Percentiles rank a stretch among this genome's conserved stretches.
These are phyloP conservation scores for Magallana gigas DNA, from an alignment of 1,140 invertebrate species.

Conservation along the genomic window DNA sequence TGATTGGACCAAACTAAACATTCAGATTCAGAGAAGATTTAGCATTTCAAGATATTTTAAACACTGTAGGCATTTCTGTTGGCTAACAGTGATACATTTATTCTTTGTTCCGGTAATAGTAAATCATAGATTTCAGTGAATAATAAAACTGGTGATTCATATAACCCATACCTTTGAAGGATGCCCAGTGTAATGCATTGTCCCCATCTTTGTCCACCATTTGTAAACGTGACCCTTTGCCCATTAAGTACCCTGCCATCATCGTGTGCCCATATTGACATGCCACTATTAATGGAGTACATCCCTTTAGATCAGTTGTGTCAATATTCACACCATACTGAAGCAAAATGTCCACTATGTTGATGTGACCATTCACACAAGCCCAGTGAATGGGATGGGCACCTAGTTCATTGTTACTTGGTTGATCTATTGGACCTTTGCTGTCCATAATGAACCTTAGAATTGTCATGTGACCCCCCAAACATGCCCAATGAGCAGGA, in stretches of 20 bases:
- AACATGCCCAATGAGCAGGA: constrained; percentile 93
- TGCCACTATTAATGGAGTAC: constrained; percentile 93
- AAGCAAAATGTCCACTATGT: constrained; percentile 88
- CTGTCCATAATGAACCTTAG: constrained; percentile 87
- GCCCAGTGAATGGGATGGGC: constrained; percentile 96
- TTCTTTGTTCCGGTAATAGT: too few species aligned
- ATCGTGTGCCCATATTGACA: constrained; percentile 95
- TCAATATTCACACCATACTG: constrained; percentile 92
- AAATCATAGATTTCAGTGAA: too few species aligned
- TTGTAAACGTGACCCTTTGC: constrained; percentile 90
- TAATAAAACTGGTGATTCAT: too few species aligned
- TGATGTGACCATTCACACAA: constrained; percentile 90
- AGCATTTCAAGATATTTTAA: too few species aligned
- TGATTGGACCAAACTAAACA: too few species aligned
- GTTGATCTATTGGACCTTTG: constrained; percentile 89
- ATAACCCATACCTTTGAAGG: constrained; percentile 86
- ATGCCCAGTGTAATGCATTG: constrained; percentile 94
- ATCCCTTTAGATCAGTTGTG: constrained; percentile 92
- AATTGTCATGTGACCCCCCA: constrained; percentile 86
- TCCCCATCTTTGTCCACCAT: constrained; percentile 94
- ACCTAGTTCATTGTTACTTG: constrained; percentile 91
- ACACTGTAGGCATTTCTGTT: too few species aligned
- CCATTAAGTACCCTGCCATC: constrained; percentile 92
- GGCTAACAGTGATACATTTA: too few species aligned
- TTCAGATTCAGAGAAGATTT: too few species aligned